These are phyloP conservation scores for Nothobranchius furzeri DNA, from an alignment of 2,113 vertebrate genomes.

Conservation along the genomic window DNA sequence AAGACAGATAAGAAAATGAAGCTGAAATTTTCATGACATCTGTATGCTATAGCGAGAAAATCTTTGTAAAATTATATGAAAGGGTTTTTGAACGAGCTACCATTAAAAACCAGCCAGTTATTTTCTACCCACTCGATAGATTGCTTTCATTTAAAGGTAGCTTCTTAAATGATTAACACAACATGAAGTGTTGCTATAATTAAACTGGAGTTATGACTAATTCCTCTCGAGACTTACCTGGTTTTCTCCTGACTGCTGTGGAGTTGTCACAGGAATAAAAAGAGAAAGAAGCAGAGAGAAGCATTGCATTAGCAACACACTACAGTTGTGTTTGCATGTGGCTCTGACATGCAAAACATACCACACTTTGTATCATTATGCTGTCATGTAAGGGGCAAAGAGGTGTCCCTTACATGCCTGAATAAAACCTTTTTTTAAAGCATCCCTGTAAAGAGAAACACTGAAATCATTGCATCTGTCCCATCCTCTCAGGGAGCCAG, in stretches of 20 bases:
- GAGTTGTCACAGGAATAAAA: conserved; percentile 63
- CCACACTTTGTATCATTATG: conserved; percentile 41
- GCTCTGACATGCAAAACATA: conserved; percentile 77
- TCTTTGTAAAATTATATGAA: no score
- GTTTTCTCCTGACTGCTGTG: conserved; percentile 85
- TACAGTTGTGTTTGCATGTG: conserved; percentile 86
- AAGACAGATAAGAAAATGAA: no score
- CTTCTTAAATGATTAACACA: conserved; percentile 13
- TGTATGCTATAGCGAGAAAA: no score
- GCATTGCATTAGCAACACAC: conserved; percentile 80
- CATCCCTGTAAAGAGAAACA: conserved; percentile 63
- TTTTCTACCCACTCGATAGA: not conserved
- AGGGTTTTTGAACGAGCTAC: no score
- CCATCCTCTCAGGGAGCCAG: conserved; percentile 69
- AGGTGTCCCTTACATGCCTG: conserved; percentile 75
- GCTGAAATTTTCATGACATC: no score
- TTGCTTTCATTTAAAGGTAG: not conserved
- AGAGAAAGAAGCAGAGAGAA: conserved; percentile 74
- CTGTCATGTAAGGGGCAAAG: conserved; percentile 76
- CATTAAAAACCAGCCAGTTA: no score
- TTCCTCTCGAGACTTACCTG: conserved; percentile 87
- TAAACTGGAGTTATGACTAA: not conserved
- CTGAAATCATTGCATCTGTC: conserved; percentile 71
- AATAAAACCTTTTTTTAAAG: conserved; percentile 28
- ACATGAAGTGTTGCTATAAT: not conserved